These are phyloP conservation scores for Alexandromys fortis DNA, from an alignment of 2,113 vertebrate genomes.

Conservation along the genomic window DNA sequence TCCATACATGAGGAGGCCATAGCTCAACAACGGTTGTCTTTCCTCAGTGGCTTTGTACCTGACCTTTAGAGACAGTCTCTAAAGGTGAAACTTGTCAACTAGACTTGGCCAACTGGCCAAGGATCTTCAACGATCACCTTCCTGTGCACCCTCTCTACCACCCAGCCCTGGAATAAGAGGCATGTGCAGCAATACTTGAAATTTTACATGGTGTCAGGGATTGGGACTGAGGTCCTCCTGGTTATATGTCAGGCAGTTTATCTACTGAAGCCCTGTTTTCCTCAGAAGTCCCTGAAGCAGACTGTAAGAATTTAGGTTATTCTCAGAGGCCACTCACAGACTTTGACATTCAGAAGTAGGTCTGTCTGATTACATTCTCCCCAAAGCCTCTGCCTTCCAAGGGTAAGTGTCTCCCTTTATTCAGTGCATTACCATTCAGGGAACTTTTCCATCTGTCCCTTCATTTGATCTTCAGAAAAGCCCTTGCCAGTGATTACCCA, in stretches of 20 bases:
- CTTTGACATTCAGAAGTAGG: not conserved
- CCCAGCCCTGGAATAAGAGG: not conserved
- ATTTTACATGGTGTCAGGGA: not conserved
- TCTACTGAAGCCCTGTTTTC: not conserved
- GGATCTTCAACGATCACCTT: not conserved
- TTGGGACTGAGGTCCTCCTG: not conserved
- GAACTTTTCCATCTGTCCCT: conserved; percentile 10
- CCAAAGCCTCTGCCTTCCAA: not conserved
- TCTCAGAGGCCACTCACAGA: not conserved
- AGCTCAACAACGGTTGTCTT: not conserved
- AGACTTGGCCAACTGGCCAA: not conserved
- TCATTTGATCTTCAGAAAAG: conserved; percentile 59
- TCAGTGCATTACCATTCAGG: conserved; percentile 42
- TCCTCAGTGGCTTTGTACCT: not conserved
- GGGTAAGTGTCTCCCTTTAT: not conserved
- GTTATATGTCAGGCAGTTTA: not conserved
- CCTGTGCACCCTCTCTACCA: not conserved
- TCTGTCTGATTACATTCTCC: not conserved
- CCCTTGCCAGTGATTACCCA: not conserved
- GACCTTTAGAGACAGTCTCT: not conserved
- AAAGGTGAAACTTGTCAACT: not conserved
- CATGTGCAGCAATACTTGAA: not conserved
- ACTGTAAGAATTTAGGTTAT: not conserved
- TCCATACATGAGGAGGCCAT: not conserved
- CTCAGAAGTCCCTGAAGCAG: not conserved